A percentile compares a stretch with the other conserved stretches of the same genome.
Conservation (phyloP, 2,113 vertebrate genomes). For the Hirundichthys speculiger region DNA sequence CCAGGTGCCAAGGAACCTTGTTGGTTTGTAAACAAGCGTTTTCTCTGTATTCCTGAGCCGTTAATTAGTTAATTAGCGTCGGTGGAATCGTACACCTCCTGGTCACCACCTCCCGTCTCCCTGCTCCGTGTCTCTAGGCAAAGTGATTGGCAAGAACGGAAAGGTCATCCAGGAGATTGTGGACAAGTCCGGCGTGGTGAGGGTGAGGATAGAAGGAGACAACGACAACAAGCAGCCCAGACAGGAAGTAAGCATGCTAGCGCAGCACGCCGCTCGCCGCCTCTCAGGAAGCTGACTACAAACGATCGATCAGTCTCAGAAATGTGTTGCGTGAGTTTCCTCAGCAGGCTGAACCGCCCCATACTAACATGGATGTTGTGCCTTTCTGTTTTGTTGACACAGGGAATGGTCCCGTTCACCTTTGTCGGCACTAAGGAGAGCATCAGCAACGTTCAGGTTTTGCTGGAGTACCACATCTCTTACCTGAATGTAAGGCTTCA, state of each 20-base stretch:
- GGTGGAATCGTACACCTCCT: too few species aligned
- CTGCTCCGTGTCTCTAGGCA: constrained; percentile 75
- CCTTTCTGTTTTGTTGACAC: constrained; percentile 65
- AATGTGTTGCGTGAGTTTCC: neutral
- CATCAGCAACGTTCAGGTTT: constrained; percentile 95
- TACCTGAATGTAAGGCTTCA: constrained; percentile 92
- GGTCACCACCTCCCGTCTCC: neutral
- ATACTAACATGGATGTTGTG: constrained; percentile 53
- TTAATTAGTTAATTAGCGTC: too few species aligned
- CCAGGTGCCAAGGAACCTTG: constrained; percentile 89
- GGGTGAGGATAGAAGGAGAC: constrained; percentile 91
- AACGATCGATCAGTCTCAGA: neutral
- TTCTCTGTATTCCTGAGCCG: neutral
- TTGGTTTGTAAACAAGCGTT: constrained; percentile 82
- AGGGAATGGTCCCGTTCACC: constrained; percentile 99
- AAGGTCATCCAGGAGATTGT: constrained; percentile 95
- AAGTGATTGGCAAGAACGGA: constrained; percentile 93
- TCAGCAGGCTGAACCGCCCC: constrained; percentile 8
- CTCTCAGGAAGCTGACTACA: neutral
- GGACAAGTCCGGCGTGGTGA: constrained; percentile 92
- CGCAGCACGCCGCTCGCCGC: neutral
- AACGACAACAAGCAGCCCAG: constrained; percentile 89
- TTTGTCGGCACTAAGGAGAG: constrained; percentile 98
- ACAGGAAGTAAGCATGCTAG: constrained; percentile 84
- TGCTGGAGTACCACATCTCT: constrained; percentile 96